Evolutionary conservation across 2,888 invertebrate genomes (phyloP).

Genomic region (Argyresthia albistria): DNA sequence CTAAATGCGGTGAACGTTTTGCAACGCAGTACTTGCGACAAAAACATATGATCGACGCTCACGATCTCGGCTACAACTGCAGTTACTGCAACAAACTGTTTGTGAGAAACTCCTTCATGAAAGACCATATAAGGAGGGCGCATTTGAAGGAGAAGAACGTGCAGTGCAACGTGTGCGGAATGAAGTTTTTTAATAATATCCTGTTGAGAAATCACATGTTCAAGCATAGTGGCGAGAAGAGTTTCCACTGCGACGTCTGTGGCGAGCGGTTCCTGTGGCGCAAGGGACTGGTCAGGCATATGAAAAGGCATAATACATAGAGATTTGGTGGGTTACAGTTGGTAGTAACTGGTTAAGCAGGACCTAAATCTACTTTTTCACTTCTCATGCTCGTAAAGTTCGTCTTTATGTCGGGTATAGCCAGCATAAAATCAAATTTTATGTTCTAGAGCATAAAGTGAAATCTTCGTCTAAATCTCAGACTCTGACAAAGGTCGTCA

Average conservation of each 20-base stretch:
- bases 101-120: constrained; percentile 50
- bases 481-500: too few species aligned
- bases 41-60: constrained; percentile 68
- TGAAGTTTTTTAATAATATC: constrained; percentile 61
- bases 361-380: too few species aligned
- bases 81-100: constrained; percentile 54
- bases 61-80: constrained; percentile 57
- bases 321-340: not conserved
- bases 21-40: constrained; percentile 64
- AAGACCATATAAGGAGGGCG: constrained; percentile 49
- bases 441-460: too few species aligned
- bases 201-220: constrained; percentile 53
- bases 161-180: constrained; percentile 52
- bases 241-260: constrained; percentile 74
- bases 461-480: too few species aligned
- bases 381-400: not conserved
- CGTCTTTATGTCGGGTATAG: too few species aligned
- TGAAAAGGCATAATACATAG: constrained; percentile 43
- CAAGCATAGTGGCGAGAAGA: constrained; percentile 65
- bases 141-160: constrained; percentile 60
- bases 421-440: too few species aligned
- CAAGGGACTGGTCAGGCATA: constrained; percentile 73
- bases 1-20: constrained; percentile 55
- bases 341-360: too few species aligned
- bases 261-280: constrained; percentile 73